A percentile compares a stretch with the other conserved stretches of the same genome.
phyloP scores from a whole-genome alignment of 2,888 invertebrate species.

The Aethes cnicana region DNA sequence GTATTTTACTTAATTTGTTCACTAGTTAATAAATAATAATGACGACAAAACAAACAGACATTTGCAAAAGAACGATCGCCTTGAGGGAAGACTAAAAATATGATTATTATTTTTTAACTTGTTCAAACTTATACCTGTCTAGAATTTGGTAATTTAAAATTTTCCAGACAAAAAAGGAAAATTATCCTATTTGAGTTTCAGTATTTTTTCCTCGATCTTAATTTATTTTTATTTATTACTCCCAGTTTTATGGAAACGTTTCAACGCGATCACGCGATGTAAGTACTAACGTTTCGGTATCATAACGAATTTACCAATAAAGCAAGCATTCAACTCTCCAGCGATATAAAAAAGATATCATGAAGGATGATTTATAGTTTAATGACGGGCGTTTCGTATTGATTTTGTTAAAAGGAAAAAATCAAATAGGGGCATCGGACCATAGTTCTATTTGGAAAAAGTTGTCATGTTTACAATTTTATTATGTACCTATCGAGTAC shows the following conservation, averaged over 20 bases:
- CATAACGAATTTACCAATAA: slow-evolving; percentile 10
- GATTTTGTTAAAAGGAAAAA: background rate
- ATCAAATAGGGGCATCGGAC: no score
- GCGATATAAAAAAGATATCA: background rate
- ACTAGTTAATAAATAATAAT: no score
- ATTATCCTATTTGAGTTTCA: background rate
- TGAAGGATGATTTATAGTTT: background rate
- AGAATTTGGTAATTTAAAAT: no score
- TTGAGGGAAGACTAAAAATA: background rate
- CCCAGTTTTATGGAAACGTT: slow-evolving; percentile 3
- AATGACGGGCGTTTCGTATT: background rate
- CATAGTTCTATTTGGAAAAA: no score
- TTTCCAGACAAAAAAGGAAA: slow-evolving; percentile 14
- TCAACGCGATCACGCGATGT: slow-evolving; percentile 13
- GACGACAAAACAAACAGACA: no score
- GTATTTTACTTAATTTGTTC: no score
- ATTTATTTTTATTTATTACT: background rate
- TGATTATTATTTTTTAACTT: background rate
- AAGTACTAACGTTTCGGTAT: background rate
- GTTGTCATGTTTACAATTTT: no score
- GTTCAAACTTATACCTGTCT: no score
- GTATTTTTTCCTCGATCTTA: background rate
- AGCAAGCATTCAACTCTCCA: slow-evolving; percentile 11
- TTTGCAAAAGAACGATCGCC: no score
- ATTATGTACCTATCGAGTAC: no score